Base-by-base conservation (phyloP, 1,140 invertebrate genomes). In the Papilio polyxenes region DNA sequence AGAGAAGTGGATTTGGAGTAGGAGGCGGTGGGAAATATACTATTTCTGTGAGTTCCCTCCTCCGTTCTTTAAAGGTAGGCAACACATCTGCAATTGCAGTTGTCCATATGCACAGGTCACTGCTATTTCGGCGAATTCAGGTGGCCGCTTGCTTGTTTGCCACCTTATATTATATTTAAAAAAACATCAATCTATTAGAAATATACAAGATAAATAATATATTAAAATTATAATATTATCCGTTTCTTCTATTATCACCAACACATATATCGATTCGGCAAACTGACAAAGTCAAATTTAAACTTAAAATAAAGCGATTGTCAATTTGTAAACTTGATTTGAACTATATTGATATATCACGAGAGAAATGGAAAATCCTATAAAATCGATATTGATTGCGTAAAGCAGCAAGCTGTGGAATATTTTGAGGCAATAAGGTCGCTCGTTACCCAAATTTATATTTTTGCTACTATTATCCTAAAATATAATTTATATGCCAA, bases 401-500 rank as follows among this genome's bases (percentile, higher is more conserved):
- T 65, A 20, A 65, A 65, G 23, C 6, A n/a, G 23, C 62, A 48
- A 51, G 31, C 53, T 23, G 11, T 23, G 10, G 40, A 15, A 20
- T 20, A 75, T 75, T 75, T 76, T 23, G 13, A 53, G 48, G n/a
- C n/a, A 76, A 76, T 76, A 65, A 23, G 44, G 75, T 20, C 44
- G 40, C 74, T 75, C 48, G 40, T 76, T 51, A 51, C 44, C 75
- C 75, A 23, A 53, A 48, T n/a, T 23, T 76, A n/a, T 53, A 76
- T 65, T 65, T 65, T 65, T 65, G 62, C 20, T 65, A 65, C 62
- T 65, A 65, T 65, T 65, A 2, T 23, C 20, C 9, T 65, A 15
- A 31, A 65, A 10, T 31, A 65, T 53, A 78, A 56, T 78, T 78
- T 78, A 78, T 78, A 78, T 59, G 53, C 76, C 20, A 78, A 78